These are phyloP conservation scores for Antheraea yamamai DNA, from an alignment of 2,888 invertebrate species.

Conservation along the genomic window DNA sequence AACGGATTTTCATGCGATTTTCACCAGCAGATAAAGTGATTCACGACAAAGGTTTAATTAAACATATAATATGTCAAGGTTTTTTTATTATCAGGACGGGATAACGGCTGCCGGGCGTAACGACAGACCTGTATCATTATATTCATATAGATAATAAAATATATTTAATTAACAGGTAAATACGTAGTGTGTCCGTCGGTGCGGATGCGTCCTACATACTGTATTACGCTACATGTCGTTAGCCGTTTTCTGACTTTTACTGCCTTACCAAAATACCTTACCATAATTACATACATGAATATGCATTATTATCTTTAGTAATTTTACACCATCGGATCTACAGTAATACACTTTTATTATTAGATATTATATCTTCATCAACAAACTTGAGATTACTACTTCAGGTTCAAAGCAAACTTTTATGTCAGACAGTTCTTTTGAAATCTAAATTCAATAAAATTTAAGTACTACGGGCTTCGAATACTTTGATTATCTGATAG, in stretches of 20 bases:
- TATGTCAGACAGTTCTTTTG: too few relatives aligned
- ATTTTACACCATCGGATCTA: not conserved
- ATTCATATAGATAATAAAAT: not conserved
- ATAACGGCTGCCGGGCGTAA: too few relatives aligned
- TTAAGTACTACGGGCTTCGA: too few relatives aligned
- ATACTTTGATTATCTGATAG: too few relatives aligned
- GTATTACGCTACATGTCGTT: not conserved
- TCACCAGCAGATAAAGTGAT: too few relatives aligned
- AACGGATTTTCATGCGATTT: too few relatives aligned
- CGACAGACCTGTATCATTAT: not conserved
- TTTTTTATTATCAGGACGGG: too few relatives aligned
- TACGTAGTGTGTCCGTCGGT: not conserved
- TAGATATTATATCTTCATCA: not conserved
- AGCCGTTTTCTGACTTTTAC: not conserved
- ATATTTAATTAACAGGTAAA: not conserved
- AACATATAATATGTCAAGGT: too few relatives aligned
- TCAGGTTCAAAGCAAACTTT: not conserved
- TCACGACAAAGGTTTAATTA: too few relatives aligned
- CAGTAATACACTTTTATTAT: not conserved
- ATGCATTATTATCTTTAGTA: not conserved
- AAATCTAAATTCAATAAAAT: too few relatives aligned
- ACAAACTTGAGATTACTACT: not conserved
- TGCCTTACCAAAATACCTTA: not conserved
- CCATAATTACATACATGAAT: not conserved
- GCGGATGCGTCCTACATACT: not conserved